phyloP scores from a whole-genome alignment of 2,888 invertebrate genomes.

The Noctuana brunneofusca region DNA sequence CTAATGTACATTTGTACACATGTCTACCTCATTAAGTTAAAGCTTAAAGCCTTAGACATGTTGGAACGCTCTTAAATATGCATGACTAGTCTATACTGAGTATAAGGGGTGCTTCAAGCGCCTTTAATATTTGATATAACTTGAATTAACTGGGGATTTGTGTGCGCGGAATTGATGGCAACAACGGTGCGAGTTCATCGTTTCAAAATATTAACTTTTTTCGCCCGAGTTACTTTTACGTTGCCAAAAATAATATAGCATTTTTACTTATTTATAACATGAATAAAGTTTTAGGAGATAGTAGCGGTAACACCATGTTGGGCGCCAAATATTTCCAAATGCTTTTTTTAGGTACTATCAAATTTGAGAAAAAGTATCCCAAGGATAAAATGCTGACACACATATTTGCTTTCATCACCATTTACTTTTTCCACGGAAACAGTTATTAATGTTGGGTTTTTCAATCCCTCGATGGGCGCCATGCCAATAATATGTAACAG shows the following conservation, averaged over 20 bases:
- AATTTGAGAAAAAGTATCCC: not conserved
- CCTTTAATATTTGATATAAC: constrained; percentile 48
- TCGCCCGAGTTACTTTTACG: constrained; percentile 22
- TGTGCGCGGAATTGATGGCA: constrained; percentile 35
- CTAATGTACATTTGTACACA: constrained; percentile 30
- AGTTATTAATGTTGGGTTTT: constrained; percentile 26
- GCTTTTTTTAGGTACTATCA: not conserved
- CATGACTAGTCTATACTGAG: constrained; percentile 48
- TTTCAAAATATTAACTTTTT: constrained; percentile 33
- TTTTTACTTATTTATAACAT: constrained; percentile 25
- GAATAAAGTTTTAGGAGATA: constrained; percentile 15
- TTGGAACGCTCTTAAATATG: constrained; percentile 60
- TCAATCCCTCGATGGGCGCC: constrained; percentile 32
- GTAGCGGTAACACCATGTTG: constrained; percentile 1
- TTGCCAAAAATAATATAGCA: constrained; percentile 18
- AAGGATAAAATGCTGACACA: not conserved
- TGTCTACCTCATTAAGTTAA: constrained; percentile 57
- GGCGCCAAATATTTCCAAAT: not conserved
- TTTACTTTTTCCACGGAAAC: constrained; percentile 10
- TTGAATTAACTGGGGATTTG: constrained; percentile 41
- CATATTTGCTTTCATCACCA: constrained; percentile 4
- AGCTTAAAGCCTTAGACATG: constrained; percentile 66
- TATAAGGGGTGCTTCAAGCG: constrained; percentile 45
- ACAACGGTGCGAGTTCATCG: constrained; percentile 31
- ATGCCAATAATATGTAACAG: constrained; percentile 28